A percentile compares a stretch with the other conserved stretches of the same genome.
Evolutionary conservation across 2,888 invertebrate species (phyloP).

Genomic region (Drosophila nigricruria): DNA sequence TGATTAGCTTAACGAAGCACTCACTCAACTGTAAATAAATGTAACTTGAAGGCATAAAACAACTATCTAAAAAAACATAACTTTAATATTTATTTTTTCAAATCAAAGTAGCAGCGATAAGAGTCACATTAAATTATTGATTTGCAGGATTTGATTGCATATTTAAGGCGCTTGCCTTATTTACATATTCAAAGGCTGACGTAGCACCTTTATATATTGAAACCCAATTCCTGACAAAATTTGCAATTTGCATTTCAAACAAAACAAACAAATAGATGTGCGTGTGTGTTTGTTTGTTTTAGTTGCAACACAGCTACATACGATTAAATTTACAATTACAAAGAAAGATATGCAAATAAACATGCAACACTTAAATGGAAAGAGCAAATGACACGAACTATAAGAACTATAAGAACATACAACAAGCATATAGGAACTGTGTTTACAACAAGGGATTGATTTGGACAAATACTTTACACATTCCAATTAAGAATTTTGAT

Average conservation of each 20-base stretch:
- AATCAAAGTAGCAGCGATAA: slow-evolving; percentile 1
- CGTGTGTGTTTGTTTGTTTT: slow-evolving; percentile 17
- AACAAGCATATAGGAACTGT: not conserved
- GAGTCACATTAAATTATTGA: not conserved
- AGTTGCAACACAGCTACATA: not conserved
- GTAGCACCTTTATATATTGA: not conserved
- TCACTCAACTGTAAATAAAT: not conserved
- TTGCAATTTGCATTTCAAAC: slow-evolving; percentile 41
- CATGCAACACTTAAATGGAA: slow-evolving; percentile 6
- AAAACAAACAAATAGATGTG: slow-evolving; percentile 18
- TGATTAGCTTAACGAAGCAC: no score
- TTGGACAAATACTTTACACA: not conserved
- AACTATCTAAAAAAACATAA: not conserved
- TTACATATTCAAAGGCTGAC: slow-evolving; percentile 32
- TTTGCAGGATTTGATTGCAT: slow-evolving; percentile 2
- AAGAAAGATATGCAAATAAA: slow-evolving; percentile 23
- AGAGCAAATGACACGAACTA: not conserved
- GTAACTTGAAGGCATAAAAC: not conserved
- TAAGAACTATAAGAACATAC: not conserved
- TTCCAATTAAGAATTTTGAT: slow-evolving; percentile 17
- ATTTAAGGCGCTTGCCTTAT: slow-evolving; percentile 8
- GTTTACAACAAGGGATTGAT: not conserved
- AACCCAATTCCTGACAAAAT: slow-evolving; percentile 14
- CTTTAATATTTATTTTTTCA: slow-evolving; percentile 1
- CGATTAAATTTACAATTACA: slow-evolving; percentile 21